Evolutionary conservation across 2,797 vertebrate species (phyloP), one percentile per base, ranked within the genome.

Genomic region (Pygocentrus nattereri): DNA sequence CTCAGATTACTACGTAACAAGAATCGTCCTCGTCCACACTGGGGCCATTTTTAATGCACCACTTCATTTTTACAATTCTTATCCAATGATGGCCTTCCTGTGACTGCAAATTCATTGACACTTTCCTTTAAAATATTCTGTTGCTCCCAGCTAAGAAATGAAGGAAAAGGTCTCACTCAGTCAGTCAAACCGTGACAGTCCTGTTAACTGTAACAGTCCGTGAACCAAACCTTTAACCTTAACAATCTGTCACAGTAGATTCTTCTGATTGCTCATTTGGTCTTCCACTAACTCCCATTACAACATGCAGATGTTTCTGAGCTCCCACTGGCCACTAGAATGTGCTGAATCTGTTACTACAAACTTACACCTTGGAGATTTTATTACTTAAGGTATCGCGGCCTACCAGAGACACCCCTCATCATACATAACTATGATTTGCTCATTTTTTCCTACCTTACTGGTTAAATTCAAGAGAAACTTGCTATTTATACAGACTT

Each of bases 1-100:
- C 73, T 78, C 47, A 68, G 58, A 54, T 71, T 62, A 76, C 50
- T 30, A 11, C 30, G 13, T 47, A 58, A 58, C 27, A 18, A 30
- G 25, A 80, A 44, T 34, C 27, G 25, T 16, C 68, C 47, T 65
- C 18, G 5, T 34, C 4, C n/a, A 50, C 25, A 78, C 25, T 0
- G 6, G 2, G 11, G 21, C 47, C 30, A 6, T 50, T 64, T n/a
- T 16, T 30, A 30, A n/a, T 15, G 30, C 23, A 4, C 38, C 21
- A n/a, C 54, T 23, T 54, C 19, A 54, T 54, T 18, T 49, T 68
- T 44, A 16, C n/a, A 44, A 2, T 23, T 27, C 5, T 13, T 25
- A 49, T 5, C 38, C 21, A 44, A 10, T 4, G 3, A 25, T n/a
- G 19, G 11, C 19, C 16, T 54, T 3, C 16, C 25, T n/a, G 10